Conservation (phyloP, 2,888 invertebrate species). For the Agonopterix arenella region DNA sequence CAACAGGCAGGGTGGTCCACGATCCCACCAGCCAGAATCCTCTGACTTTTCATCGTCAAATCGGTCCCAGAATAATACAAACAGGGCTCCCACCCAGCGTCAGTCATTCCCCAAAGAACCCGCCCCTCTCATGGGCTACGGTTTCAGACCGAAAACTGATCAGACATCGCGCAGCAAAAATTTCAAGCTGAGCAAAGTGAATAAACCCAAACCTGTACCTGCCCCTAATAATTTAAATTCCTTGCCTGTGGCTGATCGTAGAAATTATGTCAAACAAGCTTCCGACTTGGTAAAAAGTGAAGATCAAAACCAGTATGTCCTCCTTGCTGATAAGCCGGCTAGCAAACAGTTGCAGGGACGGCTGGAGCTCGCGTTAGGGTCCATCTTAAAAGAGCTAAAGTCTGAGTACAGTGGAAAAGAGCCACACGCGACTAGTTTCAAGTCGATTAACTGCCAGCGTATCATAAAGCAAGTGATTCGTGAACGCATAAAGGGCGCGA, state of each 20-base stretch:
- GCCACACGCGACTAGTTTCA: constrained; percentile 10
- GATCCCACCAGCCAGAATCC: background rate
- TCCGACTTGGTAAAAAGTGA: constrained; percentile 2
- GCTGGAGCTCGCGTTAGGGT: constrained; percentile 53
- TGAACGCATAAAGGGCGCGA: constrained; percentile 40
- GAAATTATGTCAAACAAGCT: constrained; percentile 18
- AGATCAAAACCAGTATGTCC: constrained; percentile 11
- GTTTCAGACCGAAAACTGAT: constrained; percentile 8
- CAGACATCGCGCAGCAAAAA: constrained; percentile 18
- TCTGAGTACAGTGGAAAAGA: constrained; percentile 11
- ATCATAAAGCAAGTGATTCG: constrained; percentile 47
- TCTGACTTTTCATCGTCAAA: background rate
- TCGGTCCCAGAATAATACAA: background rate
- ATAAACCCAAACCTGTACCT: constrained; percentile 24
- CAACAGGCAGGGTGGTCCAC: background rate
- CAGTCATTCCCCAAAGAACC: constrained; percentile 15
- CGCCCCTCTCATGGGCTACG: constrained; percentile 6
- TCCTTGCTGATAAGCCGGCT: constrained; percentile 32
- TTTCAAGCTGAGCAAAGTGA: constrained; percentile 31
- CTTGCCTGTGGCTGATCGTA: constrained; percentile 21
- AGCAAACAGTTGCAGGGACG: constrained; percentile 41
- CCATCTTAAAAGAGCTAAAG: constrained; percentile 44
- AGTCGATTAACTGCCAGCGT: constrained; percentile 22
- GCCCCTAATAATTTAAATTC: constrained; percentile 24
- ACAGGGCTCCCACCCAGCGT: background rate